phyloP scores from a whole-genome alignment of 2,113 vertebrate genomes.

The Pandion haliaetus region DNA sequence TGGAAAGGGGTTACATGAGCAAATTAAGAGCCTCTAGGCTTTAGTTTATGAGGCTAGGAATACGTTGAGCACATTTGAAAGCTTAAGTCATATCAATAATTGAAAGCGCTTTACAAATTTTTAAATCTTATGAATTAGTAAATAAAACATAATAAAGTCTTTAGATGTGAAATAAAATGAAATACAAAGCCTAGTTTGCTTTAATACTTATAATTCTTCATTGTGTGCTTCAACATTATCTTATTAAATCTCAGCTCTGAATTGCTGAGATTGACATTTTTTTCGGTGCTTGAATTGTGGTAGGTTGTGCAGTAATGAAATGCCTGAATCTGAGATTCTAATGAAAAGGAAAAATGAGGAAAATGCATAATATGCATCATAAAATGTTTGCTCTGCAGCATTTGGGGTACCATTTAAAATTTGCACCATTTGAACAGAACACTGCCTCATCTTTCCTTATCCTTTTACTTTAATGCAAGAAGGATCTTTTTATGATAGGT shows the following conservation, averaged over 20 bases:
- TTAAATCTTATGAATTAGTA: background rate
- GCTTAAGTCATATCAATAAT: background rate
- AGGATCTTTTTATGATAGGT: background rate
- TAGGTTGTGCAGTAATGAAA: background rate
- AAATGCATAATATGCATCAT: background rate
- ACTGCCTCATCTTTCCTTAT: background rate
- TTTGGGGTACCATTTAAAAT: background rate
- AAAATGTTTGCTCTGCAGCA: background rate
- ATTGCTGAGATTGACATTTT: background rate
- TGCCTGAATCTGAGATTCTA: background rate
- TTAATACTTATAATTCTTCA: slow-evolving; percentile 11
- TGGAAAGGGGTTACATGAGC: background rate
- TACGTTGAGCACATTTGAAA: background rate
- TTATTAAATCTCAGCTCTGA: background rate
- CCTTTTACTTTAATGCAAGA: background rate
- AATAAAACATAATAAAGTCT: slow-evolving; percentile 24
- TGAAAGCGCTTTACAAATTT: background rate
- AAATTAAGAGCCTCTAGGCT: background rate
- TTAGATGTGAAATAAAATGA: background rate
- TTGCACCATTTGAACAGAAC: background rate
- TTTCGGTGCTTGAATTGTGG: background rate
- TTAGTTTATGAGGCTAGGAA: background rate
- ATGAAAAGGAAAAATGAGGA: background rate
- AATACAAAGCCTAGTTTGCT: background rate
- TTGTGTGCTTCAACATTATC: background rate